phyloP scores from a whole-genome alignment of 2,113 vertebrate species.

The Nothoprocta perdicaria region DNA sequence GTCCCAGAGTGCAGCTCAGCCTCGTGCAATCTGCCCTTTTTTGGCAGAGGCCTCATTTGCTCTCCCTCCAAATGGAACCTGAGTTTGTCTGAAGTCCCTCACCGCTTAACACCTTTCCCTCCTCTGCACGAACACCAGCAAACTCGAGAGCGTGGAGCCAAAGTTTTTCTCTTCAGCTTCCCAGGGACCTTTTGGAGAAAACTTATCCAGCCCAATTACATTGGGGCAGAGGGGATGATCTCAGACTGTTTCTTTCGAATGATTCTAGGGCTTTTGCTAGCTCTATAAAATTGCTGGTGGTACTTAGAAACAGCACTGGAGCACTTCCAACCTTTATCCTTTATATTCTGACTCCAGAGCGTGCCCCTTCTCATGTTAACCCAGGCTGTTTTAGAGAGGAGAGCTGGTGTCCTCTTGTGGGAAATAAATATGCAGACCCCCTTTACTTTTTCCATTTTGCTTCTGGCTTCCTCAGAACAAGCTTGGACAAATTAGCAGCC shows the following conservation, averaged over 20 bases:
- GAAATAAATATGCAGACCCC: neutral
- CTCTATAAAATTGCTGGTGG: neutral
- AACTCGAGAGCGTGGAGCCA: neutral
- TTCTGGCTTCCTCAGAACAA: neutral
- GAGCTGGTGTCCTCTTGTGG: neutral
- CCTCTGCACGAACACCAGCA: neutral
- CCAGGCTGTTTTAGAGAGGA: neutral
- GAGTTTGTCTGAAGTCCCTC: constrained; percentile 31
- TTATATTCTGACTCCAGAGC: neutral
- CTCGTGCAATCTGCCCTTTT: constrained; percentile 65
- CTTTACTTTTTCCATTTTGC: constrained; percentile 12
- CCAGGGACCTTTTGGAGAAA: constrained; percentile 14
- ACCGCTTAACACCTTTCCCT: constrained; percentile 22
- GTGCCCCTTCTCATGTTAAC: neutral
- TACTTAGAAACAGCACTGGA: neutral
- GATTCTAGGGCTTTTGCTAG: neutral
- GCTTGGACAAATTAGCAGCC: neutral
- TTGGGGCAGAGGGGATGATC: neutral
- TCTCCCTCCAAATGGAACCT: constrained; percentile 9
- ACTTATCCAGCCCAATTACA: neutral
- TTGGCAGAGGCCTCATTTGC: constrained; percentile 51
- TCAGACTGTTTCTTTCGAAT: neutral
- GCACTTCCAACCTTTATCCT: neutral
- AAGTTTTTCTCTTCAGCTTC: constrained; percentile 31
- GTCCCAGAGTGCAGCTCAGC: constrained; percentile 54